Evolutionary conservation across 1,140 invertebrate genomes (phyloP).

Genomic region (Ylistrum balloti): DNA sequence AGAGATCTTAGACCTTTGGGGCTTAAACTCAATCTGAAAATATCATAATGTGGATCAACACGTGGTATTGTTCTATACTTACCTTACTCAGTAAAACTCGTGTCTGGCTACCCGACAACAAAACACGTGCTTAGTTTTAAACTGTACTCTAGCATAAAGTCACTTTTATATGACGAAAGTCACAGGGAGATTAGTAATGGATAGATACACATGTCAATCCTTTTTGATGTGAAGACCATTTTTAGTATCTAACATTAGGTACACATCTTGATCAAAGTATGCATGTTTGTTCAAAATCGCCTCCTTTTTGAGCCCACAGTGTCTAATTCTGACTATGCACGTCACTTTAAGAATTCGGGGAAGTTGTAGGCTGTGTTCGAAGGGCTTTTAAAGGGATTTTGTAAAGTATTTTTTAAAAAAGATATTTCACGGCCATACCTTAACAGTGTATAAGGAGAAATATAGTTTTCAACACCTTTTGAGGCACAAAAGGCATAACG

Average conservation of each 20-base stretch:
- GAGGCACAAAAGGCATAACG: too few relatives aligned
- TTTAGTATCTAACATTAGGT: not conserved
- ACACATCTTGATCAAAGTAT: not conserved
- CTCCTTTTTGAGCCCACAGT: not conserved
- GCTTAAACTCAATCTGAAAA: too few relatives aligned
- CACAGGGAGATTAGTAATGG: not conserved
- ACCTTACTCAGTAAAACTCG: too few relatives aligned
- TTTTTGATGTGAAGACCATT: not conserved
- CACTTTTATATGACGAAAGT: not conserved
- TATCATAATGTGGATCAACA: too few relatives aligned
- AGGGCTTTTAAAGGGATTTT: not conserved
- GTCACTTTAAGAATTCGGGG: not conserved
- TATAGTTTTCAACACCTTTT: too few relatives aligned
- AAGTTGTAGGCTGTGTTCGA: not conserved
- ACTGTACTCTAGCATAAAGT: not conserved
- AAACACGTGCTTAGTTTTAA: too few relatives aligned
- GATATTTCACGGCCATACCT: too few relatives aligned
- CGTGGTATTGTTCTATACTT: too few relatives aligned
- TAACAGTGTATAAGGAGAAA: too few relatives aligned
- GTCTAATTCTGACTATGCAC: not conserved
- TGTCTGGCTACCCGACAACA: too few relatives aligned
- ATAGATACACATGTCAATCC: constrained; percentile 20
- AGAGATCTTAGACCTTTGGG: too few relatives aligned
- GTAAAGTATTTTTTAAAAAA: too few relatives aligned
- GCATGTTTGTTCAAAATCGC: not conserved